Evolutionary conservation across 2,113 vertebrate species (phyloP).

Genomic region (Calyptommatus sinebrachiatus): DNA sequence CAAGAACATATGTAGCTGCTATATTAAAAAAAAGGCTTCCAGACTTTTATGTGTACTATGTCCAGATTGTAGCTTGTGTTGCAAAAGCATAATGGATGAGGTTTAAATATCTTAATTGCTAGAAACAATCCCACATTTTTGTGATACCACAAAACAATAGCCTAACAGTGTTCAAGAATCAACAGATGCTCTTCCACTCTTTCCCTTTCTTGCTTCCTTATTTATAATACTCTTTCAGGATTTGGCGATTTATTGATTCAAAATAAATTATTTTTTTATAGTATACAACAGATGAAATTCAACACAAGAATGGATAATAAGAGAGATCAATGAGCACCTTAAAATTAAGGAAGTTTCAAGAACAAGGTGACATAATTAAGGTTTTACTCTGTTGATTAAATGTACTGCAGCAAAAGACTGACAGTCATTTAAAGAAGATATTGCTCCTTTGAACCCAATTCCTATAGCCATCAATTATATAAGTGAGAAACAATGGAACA

Average conservation of each 20-base stretch:
- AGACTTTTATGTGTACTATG: conserved; percentile 36
- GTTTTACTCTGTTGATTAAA: not conserved
- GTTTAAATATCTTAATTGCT: conserved; percentile 29
- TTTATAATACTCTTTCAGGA: not conserved
- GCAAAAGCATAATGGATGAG: conserved; percentile 30
- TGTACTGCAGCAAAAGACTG: not conserved
- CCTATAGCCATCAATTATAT: not conserved
- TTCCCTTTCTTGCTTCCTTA: too few relatives aligned
- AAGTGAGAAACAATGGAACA: not conserved
- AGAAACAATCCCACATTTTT: conserved; percentile 2
- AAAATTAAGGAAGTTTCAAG: not conserved
- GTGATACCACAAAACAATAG: not conserved
- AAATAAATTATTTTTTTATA: too few relatives aligned
- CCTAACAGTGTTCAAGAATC: not conserved
- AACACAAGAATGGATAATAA: not conserved
- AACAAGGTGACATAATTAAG: not conserved
- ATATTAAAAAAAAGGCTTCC: conserved; percentile 40
- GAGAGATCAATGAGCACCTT: not conserved
- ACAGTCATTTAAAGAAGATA: not conserved
- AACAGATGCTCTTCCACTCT: not conserved
- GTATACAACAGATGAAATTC: not conserved
- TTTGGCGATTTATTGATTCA: not conserved
- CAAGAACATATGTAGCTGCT: conserved; percentile 36
- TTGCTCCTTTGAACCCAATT: not conserved
- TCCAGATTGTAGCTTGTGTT: conserved; percentile 40